phyloP scores from a whole-genome alignment of 2,888 invertebrate species.

The Willowsia nigromaculata region DNA sequence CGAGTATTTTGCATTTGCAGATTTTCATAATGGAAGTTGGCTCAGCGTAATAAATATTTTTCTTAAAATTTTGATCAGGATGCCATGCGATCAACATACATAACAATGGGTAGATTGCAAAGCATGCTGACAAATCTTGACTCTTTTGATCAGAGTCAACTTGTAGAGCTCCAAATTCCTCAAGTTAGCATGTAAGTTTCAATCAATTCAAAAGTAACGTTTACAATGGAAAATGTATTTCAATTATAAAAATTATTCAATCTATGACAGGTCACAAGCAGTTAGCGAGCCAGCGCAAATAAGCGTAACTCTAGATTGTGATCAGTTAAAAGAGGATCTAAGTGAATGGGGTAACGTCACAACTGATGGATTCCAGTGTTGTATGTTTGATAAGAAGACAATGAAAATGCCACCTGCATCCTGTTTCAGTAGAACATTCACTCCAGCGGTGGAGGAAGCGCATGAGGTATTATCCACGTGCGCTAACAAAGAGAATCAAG shows the following conservation, averaged over 20 bases:
- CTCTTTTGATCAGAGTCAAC: slow-evolving; percentile 74
- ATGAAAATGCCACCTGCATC: neutral
- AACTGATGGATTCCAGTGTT: slow-evolving; percentile 42
- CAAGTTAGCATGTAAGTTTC: slow-evolving; percentile 59
- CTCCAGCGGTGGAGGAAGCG: neutral
- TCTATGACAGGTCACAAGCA: neutral
- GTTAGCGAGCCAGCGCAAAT: slow-evolving; percentile 43
- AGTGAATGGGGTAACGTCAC: slow-evolving; percentile 65
- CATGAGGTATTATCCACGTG: neutral
- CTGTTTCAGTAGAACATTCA: neutral
- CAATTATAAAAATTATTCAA: neutral
- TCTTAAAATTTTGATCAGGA: too few species aligned
- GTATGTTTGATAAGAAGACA: neutral
- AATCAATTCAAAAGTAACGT: neutral
- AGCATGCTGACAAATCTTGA: slow-evolving; percentile 75
- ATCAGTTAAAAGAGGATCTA: slow-evolving; percentile 51
- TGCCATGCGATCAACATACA: slow-evolving; percentile 70
- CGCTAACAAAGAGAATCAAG: slow-evolving; percentile 27
- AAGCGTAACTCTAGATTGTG: slow-evolving; percentile 46
- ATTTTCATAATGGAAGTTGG: neutral
- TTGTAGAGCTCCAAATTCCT: slow-evolving; percentile 70
- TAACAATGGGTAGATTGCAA: slow-evolving; percentile 74
- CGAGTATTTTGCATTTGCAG: neutral
- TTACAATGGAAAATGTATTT: neutral
- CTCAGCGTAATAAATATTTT: too few species aligned